A percentile compares a stretch with the other conserved stretches of the same genome.
Conservation (phyloP, 1,140 invertebrate genomes). For the Drosophila elegans region DNA sequence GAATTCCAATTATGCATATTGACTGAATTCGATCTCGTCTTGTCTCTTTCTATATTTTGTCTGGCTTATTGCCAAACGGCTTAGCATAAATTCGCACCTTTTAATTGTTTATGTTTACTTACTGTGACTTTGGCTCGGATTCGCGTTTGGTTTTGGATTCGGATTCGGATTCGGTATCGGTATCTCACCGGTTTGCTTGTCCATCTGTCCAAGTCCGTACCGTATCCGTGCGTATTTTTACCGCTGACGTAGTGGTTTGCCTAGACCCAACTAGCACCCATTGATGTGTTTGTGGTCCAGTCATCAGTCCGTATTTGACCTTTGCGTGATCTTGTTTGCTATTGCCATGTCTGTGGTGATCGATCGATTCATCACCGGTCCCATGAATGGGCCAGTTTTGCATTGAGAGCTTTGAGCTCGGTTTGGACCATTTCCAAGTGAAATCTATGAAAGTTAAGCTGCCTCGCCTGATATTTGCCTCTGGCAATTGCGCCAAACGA, state of each 20-base stretch:
- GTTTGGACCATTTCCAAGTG: slow-evolving; percentile 79
- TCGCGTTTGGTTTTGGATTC: not conserved
- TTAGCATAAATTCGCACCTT: slow-evolving; percentile 82
- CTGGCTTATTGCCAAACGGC: slow-evolving; percentile 66
- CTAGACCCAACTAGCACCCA: slow-evolving; percentile 78
- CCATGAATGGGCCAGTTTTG: slow-evolving; percentile 59
- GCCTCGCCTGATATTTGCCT: slow-evolving; percentile 17
- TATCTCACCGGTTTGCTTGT: slow-evolving; percentile 42
- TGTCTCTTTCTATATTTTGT: slow-evolving; percentile 24
- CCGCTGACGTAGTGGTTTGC: slow-evolving; percentile 68
- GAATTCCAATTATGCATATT: slow-evolving; percentile 13
- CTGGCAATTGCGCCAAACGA: slow-evolving; percentile 41
- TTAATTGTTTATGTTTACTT: slow-evolving; percentile 73
- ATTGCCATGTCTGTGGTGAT: slow-evolving; percentile 27
- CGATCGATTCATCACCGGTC: slow-evolving; percentile 37
- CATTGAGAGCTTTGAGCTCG: slow-evolving; percentile 38
- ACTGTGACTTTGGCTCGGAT: slow-evolving; percentile 21
- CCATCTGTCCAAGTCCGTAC: slow-evolving; percentile 18
- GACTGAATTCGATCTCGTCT: slow-evolving; percentile 29
- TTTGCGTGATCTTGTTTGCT: slow-evolving; percentile 76
- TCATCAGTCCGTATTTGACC: slow-evolving; percentile 56
- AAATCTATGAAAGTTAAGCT: slow-evolving; percentile 78
- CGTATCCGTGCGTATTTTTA: slow-evolving; percentile 52
- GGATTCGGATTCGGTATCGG: slow-evolving; percentile 12
- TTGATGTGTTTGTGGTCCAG: slow-evolving; percentile 38